Evolutionary conservation across 1,140 invertebrate species (phyloP).

Genomic region (Aricia agestis): DNA sequence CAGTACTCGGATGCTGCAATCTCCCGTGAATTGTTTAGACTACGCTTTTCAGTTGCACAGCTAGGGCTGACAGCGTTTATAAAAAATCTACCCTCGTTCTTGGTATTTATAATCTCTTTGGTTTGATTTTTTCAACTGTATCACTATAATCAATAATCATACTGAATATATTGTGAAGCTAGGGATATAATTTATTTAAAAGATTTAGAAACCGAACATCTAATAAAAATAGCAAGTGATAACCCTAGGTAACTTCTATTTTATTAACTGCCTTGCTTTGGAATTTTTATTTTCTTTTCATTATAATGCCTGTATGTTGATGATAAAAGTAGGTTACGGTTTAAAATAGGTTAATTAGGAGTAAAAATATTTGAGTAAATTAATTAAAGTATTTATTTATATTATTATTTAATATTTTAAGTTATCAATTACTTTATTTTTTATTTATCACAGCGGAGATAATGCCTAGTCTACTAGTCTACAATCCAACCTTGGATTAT

Average conservation of each 20-base stretch:
- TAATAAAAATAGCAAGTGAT: background rate
- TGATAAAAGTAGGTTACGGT: background rate
- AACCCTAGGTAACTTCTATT: constrained; percentile 23
- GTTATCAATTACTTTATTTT: background rate
- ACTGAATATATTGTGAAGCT: no score
- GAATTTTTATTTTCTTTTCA: constrained; percentile 22
- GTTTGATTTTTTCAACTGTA: background rate
- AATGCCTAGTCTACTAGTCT: no score
- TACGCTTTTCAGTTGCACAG: constrained; percentile 15
- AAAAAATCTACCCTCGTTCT: background rate
- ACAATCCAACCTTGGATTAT: no score
- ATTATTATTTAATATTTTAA: no score
- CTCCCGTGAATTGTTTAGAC: constrained; percentile 43
- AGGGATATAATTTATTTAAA: no score
- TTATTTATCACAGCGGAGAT: background rate
- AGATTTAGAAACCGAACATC: no score
- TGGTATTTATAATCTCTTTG: background rate
- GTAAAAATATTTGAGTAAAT: background rate
- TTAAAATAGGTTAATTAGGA: constrained; percentile 1
- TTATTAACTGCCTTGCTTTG: constrained; percentile 25
- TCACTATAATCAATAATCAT: no score
- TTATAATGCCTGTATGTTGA: constrained; percentile 12
- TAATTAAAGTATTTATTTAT: no score
- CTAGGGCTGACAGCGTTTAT: background rate
- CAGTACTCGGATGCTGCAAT: constrained; percentile 35